Base-by-base conservation (phyloP, 2,888 invertebrate genomes). In the Falcaria lacertinaria region DNA sequence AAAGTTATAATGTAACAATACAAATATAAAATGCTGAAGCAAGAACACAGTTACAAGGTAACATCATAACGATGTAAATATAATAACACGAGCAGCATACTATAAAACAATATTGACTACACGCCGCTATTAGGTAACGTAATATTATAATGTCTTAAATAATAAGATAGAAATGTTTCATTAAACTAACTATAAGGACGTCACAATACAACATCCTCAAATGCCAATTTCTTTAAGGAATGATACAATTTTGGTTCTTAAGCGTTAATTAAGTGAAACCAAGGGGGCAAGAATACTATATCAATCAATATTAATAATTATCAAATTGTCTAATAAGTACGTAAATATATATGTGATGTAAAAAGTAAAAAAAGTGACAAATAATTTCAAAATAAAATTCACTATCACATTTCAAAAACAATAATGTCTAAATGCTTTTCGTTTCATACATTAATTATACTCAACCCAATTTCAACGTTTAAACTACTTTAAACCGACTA, bases 41-140 rank as follows among this genome's bases (percentile, higher is more conserved):
- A 74, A 77, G 65, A 78, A 85, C 66, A 77, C 69, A 64, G n/a
- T n/a, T n/a, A n/a, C n/a, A n/a, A n/a, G n/a, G n/a, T n/a, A n/a
- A n/a, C n/a, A n/a, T n/a, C n/a, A n/a, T n/a, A n/a, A n/a, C n/a
- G n/a, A n/a, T n/a, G n/a, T n/a, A n/a, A n/a, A n/a, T n/a, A n/a
- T n/a, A 64, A 66, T 59, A 59, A 58, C 60, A 28, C 6, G 64
- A 66, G 64, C 62, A 62, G 56, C 61, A 73, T 71, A 70, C 57
- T 62, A 64, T 60, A 63, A 47, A 55, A 48, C 59, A 54, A 57
- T 49, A 54, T 58, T 57, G 60, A 64, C 54, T 55, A 54, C 75
- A 74, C 76, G 69, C 72, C 80, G 82, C 84, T 86, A 85, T 83
- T 85, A 78, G 85, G 79, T 82, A 80, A 60, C 46, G 64, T 51